Base-by-base conservation (phyloP, 2,113 vertebrate species). In the Chaetodon trifascialis region DNA sequence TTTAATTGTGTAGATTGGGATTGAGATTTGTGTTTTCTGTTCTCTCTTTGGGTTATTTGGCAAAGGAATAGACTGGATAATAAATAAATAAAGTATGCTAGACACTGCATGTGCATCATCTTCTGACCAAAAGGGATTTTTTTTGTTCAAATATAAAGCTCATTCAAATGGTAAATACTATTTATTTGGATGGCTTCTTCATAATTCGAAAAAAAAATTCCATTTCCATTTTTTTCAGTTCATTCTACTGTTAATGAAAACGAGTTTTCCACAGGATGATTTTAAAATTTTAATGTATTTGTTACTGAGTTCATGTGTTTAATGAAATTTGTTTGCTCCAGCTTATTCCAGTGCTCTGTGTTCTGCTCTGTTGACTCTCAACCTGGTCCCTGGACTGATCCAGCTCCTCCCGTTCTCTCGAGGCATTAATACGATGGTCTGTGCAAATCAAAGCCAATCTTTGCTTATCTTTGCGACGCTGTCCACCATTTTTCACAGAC, bases 341-440 rank as follows among this genome's bases (percentile, higher is more conserved):
- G 97, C 95, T 36, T 93, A 95, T 9, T 95, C 96, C 46, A 89
- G 85, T 52, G 84, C 88, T 65, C 94, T 95, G 79, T 97, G 96
- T 92, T 97, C 95, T 0, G 86, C 95, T 73, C 67, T 99, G 86
- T 91, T 99, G 56, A 93, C 91, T 46, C 86, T 96, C 79, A 95
- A 96, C 75, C 81, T 98, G 93, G 92, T 97, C 11, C 96, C 97
- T 0, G 91, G 93, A 25, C 78, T 99, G 70, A 93, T 99, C 81
- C 94, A 96, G 82, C 95, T 99, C 40, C 92, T 99, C 44, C 87
- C 94, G 0, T 94, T 95, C 60, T 97, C 96, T 73, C 95, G 93
- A 21, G 96, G 94, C 84, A 96, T 96, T 71, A 94, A 94, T 7
- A 82, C 94, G 55, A 90, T 97, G 97, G 98, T 99, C 76, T 87